Conservation (phyloP, 2,888 invertebrate species). For the Pollenia amentaria region DNA sequence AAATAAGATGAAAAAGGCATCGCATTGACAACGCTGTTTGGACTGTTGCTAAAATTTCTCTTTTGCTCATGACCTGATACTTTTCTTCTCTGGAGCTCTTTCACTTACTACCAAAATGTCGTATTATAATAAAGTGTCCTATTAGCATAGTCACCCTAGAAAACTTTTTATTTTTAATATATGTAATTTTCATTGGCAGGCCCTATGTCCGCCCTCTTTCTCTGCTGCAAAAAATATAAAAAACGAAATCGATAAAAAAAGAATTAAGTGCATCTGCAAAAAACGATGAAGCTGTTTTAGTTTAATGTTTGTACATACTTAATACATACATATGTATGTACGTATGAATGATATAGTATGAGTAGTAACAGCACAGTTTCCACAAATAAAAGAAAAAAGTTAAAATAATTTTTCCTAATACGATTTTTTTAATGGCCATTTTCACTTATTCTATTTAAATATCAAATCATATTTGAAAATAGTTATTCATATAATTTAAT, state of each 20-base stretch:
- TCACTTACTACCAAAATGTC: not conserved
- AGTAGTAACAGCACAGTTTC: no score
- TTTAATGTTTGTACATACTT: not conserved
- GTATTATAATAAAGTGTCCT: not conserved
- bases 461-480: no score
- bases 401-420: no score
- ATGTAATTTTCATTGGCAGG: conserved; percentile 2
- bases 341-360: no score
- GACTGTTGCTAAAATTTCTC: conserved; percentile 13
- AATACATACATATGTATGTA: no score
- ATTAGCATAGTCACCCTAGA: conserved; percentile 50
- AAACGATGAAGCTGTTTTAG: not conserved
- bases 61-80: not conserved
- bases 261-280: conserved; percentile 18
- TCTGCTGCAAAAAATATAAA: conserved; percentile 16
- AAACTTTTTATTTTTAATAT: not conserved
- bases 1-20: no score
- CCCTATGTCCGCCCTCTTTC: conserved; percentile 18
- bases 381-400: no score
- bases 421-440: no score
- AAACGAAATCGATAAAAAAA: conserved; percentile 54
- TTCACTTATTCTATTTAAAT: no score
- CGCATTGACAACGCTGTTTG: not conserved
- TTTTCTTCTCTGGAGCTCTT: not conserved
- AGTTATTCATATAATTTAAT: no score